phyloP scores from a whole-genome alignment of 2,888 invertebrate species.

The Sialis fuliginosa region DNA sequence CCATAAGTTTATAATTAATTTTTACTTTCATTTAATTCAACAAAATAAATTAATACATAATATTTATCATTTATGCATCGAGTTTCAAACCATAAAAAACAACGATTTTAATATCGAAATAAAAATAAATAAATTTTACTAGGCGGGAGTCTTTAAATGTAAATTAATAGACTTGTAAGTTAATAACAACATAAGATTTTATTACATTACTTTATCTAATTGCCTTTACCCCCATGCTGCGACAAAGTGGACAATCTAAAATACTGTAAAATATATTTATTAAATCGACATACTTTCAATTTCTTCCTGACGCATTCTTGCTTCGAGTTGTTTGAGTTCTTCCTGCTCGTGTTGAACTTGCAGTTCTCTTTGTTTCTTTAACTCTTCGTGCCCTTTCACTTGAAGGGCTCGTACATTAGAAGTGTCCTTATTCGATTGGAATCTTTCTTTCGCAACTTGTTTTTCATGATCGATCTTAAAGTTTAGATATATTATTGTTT shows the following conservation, averaged over 20 bases:
- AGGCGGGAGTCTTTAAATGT: no score
- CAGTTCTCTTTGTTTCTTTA: background rate
- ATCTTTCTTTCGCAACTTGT: constrained; percentile 27
- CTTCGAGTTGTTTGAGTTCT: background rate
- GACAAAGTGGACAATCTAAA: constrained; percentile 9
- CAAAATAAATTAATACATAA: no score
- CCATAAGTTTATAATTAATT: no score
- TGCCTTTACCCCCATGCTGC: constrained; percentile 14
- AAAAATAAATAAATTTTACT: no score
- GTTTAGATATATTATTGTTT: background rate
- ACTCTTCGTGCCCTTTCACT: constrained; percentile 17
- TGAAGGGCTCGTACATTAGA: constrained; percentile 20
- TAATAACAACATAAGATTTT: background rate
- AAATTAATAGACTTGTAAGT: no score
- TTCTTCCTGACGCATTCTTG: background rate
- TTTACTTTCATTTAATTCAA: no score
- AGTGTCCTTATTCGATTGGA: constrained; percentile 24
- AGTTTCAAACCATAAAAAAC: no score
- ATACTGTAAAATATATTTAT: constrained; percentile 1
- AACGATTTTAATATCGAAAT: no score
- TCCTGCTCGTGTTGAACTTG: background rate
- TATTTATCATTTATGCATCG: no score
- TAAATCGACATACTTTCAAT: background rate
- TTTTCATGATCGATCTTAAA: constrained; percentile 33
- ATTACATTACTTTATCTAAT: constrained; percentile 19